A percentile compares a stretch with the other conserved stretches of the same genome.
Conservation (phyloP, 2,888 invertebrate species). For the Ornithoptera alexandrae region DNA sequence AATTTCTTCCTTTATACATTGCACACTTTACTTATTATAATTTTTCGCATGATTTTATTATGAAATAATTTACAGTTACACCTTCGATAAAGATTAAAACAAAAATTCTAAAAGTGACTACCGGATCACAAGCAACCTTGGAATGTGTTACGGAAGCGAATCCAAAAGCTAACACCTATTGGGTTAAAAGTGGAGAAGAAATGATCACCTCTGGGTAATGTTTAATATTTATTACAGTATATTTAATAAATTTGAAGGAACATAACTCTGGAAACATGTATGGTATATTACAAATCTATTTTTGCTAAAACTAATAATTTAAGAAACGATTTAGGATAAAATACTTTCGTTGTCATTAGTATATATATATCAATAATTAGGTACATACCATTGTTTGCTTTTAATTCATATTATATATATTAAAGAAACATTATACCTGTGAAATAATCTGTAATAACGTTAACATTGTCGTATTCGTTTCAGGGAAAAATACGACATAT, state of each 20-base stretch:
- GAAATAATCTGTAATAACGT: background rate
- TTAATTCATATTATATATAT: too few species aligned
- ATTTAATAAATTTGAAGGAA: background rate
- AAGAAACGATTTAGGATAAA: too few species aligned
- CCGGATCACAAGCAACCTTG: conserved; percentile 81
- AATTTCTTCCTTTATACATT: background rate
- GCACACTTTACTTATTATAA: background rate
- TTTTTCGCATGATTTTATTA: background rate
- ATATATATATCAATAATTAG: too few species aligned
- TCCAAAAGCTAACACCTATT: conserved; percentile 84
- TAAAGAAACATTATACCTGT: too few species aligned
- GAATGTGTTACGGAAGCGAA: conserved; percentile 84
- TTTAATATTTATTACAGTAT: background rate
- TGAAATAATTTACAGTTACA: conserved; percentile 74
- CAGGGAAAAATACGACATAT: conserved; percentile 83
- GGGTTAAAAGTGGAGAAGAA: conserved; percentile 82
- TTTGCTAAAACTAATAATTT: too few species aligned
- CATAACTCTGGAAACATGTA: background rate
- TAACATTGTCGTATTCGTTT: conserved; percentile 35
- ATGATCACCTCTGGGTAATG: conserved; percentile 82
- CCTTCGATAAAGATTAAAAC: conserved; percentile 83
- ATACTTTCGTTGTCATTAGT: too few species aligned
- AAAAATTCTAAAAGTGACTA: conserved; percentile 83
- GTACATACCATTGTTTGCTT: too few species aligned
- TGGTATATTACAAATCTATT: too few species aligned